phyloP scores from a whole-genome alignment of 2,113 vertebrate genomes.

The Rhegmatorhina hoffmannsi region DNA sequence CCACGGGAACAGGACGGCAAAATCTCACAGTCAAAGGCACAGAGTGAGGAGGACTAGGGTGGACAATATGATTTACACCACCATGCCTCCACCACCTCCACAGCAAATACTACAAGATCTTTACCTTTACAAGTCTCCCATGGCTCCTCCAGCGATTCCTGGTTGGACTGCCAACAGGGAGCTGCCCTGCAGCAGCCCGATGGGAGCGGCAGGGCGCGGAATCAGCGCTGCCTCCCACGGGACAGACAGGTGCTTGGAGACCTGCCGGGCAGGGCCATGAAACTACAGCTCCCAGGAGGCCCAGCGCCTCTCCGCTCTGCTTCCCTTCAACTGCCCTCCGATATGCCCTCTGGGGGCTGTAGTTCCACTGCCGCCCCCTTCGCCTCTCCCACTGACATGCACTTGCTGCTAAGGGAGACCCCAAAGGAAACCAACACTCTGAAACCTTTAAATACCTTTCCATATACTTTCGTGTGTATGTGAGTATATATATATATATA shows the following conservation, averaged over 20 bases:
- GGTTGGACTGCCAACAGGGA: neutral
- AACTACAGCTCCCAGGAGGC: slow-evolving; percentile 51
- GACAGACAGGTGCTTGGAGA: neutral
- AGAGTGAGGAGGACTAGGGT: fast-evolving
- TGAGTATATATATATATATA: neutral
- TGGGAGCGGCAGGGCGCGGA: neutral
- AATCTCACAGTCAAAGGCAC: neutral
- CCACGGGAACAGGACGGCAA: neutral
- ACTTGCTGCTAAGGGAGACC: too few species aligned
- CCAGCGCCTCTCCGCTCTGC: fast-evolving
- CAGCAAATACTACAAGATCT: neutral
- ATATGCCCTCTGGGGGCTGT: neutral
- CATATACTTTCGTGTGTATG: too few species aligned
- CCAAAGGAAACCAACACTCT: neutral
- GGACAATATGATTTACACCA: neutral
- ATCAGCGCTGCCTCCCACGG: neutral
- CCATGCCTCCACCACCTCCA: neutral
- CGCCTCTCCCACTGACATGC: fast-evolving
- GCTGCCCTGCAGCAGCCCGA: neutral
- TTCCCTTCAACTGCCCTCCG: fast-evolving
- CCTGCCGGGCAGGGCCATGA: fast-evolving
- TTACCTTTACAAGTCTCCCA: neutral
- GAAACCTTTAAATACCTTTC: neutral
- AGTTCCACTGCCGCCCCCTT: neutral
- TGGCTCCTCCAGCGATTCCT: neutral